Base-by-base conservation (phyloP, 2,797 vertebrate species). In the Bovichtus variegatus region DNA sequence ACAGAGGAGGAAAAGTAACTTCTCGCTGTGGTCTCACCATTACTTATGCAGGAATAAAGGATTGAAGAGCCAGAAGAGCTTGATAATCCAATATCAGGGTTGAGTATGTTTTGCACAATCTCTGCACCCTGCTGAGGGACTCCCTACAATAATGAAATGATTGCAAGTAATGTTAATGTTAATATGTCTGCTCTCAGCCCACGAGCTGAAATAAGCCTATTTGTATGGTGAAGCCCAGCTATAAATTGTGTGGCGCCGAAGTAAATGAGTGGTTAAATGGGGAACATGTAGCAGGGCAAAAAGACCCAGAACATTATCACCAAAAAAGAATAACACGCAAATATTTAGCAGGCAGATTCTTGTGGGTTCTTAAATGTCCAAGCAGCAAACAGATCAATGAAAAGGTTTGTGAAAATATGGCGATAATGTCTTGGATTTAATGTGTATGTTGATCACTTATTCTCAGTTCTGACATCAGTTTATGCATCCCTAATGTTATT, bases 181-280 rank as follows among this genome's bases (percentile, higher is more conserved):
- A n/a, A n/a, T n/a, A n/a, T n/a, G n/a, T n/a, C n/a, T n/a, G 53
- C 43, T 59, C 34, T 74, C 27, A 62, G 59, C 13, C 23, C 58
- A 40, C 4, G 23, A 19, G 31, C 65, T 62, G 19, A 40, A 40
- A 69, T 46, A 61, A 36, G 38, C 46, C 57, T 47, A 62, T 54
- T 53, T 46, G 18, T n/a, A 27, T 1, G 0, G 21, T 25, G 4
- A 55, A 54, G 51, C 36, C 13, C 19, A 41, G 31, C 27, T 50
- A 2, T 1, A 67, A 62, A 55, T 43, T 36, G 6, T 36, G 25
- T 21, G 18, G 23, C 47, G 53, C 44, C 23, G 5, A 58, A 19
- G 6, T 58, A 18, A 65, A 44, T 34, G n/a, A 70, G 68, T 7
- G 6, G 43, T 18, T 21, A 16, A 58, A 59, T 58, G 25, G 21